Conservation (phyloP, 2,113 vertebrate genomes). For the Prolemur simus region DNA sequence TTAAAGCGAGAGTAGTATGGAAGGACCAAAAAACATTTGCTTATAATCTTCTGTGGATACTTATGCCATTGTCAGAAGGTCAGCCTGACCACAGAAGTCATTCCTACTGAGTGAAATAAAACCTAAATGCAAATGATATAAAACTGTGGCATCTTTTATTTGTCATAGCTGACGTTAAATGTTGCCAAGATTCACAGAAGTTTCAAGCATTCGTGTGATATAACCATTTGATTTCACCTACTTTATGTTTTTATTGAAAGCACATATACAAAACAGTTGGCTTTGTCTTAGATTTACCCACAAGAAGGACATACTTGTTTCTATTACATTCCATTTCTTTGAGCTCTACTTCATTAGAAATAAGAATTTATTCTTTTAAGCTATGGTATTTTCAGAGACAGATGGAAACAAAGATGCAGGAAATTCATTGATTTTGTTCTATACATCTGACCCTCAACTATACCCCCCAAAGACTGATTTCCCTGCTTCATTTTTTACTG, state of each 20-base stretch:
- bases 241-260: background rate
- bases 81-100: background rate
- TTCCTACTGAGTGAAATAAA: background rate
- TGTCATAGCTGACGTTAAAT: background rate
- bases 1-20: background rate
- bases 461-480: background rate
- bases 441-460: background rate
- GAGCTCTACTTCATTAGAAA: background rate
- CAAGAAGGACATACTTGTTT: background rate
- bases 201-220: background rate
- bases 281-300: background rate
- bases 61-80: background rate
- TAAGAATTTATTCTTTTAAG: background rate
- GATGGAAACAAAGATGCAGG: background rate
- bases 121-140: background rate
- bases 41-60: background rate
- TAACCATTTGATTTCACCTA: background rate
- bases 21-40: background rate
- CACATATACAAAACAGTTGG: background rate
- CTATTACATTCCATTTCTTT: background rate
- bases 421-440: background rate
- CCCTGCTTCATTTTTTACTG: background rate
- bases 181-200: background rate
- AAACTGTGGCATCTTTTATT: background rate
- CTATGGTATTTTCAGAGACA: background rate